phyloP scores from a whole-genome alignment of 64 coral and sea anemone species.

The Dendrophyllia cribrosa region DNA sequence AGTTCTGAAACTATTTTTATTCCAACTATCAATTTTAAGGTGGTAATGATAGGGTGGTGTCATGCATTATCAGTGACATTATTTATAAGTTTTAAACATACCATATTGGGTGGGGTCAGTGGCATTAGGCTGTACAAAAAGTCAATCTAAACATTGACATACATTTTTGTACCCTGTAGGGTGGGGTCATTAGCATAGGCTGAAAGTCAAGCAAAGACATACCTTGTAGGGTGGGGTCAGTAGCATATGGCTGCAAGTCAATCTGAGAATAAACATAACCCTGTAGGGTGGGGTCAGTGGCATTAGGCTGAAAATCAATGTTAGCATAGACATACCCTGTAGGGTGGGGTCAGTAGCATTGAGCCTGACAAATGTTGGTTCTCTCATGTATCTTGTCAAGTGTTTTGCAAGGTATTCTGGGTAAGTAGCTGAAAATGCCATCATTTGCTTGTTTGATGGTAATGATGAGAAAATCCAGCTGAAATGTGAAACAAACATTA shows the following conservation, averaged over 20 bases:
- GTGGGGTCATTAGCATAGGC: too few species aligned
- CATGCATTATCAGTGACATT: background rate
- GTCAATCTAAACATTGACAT: too few species aligned
- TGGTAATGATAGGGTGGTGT: background rate
- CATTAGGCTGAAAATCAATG: background rate
- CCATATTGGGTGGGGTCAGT: too few species aligned
- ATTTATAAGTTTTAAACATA: background rate
- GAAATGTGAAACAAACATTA: background rate
- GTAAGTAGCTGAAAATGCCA: conserved; percentile 99
- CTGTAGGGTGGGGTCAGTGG: background rate
- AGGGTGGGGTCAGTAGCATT: conserved; percentile 93
- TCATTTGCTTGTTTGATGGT: conserved; percentile 91
- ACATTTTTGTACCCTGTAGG: too few species aligned
- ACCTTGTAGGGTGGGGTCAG: conserved; percentile 62
- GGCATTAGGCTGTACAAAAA: too few species aligned
- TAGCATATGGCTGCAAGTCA: conserved; percentile 29
- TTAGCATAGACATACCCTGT: conserved; percentile 51
- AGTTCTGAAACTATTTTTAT: too few species aligned
- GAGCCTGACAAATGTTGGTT: conserved; percentile 96
- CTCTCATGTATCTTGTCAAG: conserved; percentile 92
- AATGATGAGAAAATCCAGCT: conserved; percentile 98
- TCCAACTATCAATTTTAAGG: too few species aligned
- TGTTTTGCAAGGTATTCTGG: conserved; percentile 92
- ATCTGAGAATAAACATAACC: background rate
- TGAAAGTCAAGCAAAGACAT: background rate